Evolutionary conservation across 2,888 invertebrate species (phyloP).

Genomic region (Drosophila maculinotata): DNA sequence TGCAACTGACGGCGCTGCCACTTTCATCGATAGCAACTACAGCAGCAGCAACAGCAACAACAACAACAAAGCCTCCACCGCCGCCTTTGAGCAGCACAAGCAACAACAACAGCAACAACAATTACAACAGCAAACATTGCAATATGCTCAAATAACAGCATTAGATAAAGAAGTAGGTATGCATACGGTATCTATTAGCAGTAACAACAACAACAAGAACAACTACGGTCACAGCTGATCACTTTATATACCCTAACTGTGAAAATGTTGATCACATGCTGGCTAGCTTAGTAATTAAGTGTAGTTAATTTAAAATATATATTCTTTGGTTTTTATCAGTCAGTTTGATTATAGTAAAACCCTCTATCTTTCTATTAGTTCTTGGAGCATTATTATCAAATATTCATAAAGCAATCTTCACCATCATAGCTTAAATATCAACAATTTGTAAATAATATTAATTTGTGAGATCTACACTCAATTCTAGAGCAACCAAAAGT

Average conservation of each 20-base stretch:
- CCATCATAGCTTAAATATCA: too few species aligned
- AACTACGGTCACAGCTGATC: conserved; percentile 18
- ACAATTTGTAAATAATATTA: too few species aligned
- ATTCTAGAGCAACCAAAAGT: conserved; percentile 29
- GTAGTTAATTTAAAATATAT: too few species aligned
- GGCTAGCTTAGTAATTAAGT: too few species aligned
- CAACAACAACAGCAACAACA: conserved; percentile 36
- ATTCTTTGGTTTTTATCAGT: too few species aligned
- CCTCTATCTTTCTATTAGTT: too few species aligned
- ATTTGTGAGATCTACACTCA: too few species aligned
- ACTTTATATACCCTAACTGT: conserved; percentile 27
- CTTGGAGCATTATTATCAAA: too few species aligned
- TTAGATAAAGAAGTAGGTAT: conserved; percentile 85
- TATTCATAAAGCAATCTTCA: too few species aligned
- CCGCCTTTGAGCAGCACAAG: conserved; percentile 46
- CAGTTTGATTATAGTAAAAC: too few species aligned
- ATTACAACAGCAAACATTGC: conserved; percentile 42
- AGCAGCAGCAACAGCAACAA: conserved; percentile 38
- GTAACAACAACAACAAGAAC: conserved; percentile 23
- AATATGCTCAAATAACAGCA: conserved; percentile 75
- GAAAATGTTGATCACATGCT: not conserved
- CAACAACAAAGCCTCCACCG: conserved; percentile 32
- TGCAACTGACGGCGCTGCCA: conserved; percentile 54
- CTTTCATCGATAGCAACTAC: conserved; percentile 70
- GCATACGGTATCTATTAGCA: conserved; percentile 67